A percentile compares a stretch with the other conserved stretches of the same genome.
These are phyloP conservation scores for Columba janthina DNA, from an alignment of 2,113 vertebrate genomes.

Conservation along the genomic window DNA sequence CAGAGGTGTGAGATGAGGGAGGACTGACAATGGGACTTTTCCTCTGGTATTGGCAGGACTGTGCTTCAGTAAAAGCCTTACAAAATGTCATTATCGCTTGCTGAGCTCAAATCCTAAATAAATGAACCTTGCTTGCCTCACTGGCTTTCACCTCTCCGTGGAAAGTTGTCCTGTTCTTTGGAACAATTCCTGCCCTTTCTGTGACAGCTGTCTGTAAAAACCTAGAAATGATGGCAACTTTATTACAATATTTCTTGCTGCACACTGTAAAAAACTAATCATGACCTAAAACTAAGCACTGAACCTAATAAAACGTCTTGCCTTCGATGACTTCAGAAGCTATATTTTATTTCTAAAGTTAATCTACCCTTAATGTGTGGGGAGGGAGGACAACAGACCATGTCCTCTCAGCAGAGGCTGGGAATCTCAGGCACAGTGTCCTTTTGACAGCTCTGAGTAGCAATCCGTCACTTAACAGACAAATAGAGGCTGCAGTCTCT, in stretches of 20 bases:
- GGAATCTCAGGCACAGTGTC: background rate
- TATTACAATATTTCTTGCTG: background rate
- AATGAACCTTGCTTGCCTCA: background rate
- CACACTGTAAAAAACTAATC: background rate
- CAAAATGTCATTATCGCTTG: background rate
- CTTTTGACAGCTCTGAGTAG: slow-evolving; percentile 39
- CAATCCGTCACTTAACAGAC: slow-evolving; percentile 26
- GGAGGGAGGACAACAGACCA: background rate
- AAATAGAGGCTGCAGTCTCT: background rate
- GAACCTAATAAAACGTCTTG: background rate
- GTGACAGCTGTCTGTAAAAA: background rate
- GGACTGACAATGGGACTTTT: background rate
- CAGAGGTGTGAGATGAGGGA: background rate
- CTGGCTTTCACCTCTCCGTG: background rate
- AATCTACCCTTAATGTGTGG: background rate
- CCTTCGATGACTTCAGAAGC: background rate
- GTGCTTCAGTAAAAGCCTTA: background rate
- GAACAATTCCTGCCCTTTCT: background rate
- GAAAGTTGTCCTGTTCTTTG: background rate
- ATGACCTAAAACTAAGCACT: background rate
- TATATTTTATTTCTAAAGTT: slow-evolving; percentile 32
- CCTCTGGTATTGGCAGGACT: background rate
- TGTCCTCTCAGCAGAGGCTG: background rate
- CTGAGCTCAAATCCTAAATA: background rate
- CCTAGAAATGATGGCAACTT: background rate